Conservation (phyloP, 2,797 vertebrate species). For the Pygocentrus nattereri region DNA sequence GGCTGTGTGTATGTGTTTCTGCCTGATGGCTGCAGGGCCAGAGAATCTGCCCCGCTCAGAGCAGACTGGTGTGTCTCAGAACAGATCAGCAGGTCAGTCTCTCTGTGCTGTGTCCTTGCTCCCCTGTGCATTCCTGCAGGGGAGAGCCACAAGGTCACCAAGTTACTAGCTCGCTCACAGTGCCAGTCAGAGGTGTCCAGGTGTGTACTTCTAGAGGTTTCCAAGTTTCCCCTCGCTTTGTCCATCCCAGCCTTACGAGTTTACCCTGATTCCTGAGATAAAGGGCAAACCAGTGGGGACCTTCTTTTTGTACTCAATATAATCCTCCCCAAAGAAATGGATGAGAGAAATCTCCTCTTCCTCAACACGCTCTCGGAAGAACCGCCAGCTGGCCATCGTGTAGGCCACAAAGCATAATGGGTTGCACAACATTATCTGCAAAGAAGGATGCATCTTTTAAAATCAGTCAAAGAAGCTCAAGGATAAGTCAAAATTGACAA, state of each 20-base stretch:
- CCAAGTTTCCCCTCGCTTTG: conserved; percentile 41
- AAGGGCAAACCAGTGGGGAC: conserved; percentile 94
- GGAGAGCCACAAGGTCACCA: conserved; percentile 54
- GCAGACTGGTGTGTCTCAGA: conserved; percentile 53
- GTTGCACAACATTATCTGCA: conserved; percentile 93
- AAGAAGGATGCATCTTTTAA: conserved; percentile 27
- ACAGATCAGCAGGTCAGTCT: conserved; percentile 59
- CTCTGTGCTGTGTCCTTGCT: conserved; percentile 57
- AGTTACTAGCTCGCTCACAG: conserved; percentile 63
- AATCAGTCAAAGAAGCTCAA: neutral
- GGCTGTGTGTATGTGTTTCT: conserved; percentile 22
- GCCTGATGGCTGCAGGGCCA: conserved; percentile 26
- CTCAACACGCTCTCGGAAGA: conserved; percentile 95
- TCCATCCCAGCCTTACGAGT: conserved; percentile 72
- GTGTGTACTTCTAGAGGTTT: conserved; percentile 46
- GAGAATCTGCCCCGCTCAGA: conserved; percentile 60
- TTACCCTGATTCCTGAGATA: conserved; percentile 91
- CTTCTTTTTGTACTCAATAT: conserved; percentile 91
- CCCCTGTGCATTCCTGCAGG: conserved; percentile 51
- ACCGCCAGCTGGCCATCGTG: conserved; percentile 92
- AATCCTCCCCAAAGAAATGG: conserved; percentile 96
- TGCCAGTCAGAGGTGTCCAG: conserved; percentile 65
- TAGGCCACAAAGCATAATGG: conserved; percentile 92
- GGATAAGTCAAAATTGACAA: no score
- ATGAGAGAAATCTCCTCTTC: conserved; percentile 95